Base-by-base conservation (phyloP, 1,140 invertebrate species). In the Ostrea denselamellosa region DNA sequence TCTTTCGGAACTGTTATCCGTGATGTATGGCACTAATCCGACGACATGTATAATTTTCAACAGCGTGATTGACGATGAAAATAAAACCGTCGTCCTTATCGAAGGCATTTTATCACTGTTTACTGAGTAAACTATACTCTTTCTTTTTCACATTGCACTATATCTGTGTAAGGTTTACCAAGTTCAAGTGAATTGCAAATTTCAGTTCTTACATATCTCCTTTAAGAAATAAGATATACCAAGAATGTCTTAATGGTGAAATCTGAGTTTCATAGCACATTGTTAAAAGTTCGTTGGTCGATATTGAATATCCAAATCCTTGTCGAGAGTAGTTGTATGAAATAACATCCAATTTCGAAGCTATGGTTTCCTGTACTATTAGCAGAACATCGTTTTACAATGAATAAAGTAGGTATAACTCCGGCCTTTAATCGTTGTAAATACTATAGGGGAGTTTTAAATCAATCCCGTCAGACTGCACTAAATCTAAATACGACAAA, bases 1-100 rank as follows among this genome's bases (percentile, higher is more conserved):
- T 28, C 86, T 62, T 83, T 89, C 88, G 8, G 88, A 89, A 87
- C 88, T 87, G 25, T 89, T 89, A 28, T 89, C 88, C 7, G 88
- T 89, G 1, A 89, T 87, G 54, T 85, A 89, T 17, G 88, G 88
- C 9, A 87, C 83, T n/a, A 89, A 77, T n/a, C 88, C 65, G 44
- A 87, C 58, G 3, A 87, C 86, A 8, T 86, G 83, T 44, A 87
- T 53, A 14, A 89, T 68, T 53, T 89, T 89, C 25, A 77, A 87
- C 58, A 89, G 14, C 53, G 86, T 71, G 22, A 89, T 54, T 25
- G 86, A 82, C 22, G 87, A 25, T 7, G 88, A 89, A 86, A 86
- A 87, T n/a, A 88, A 62, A 53, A 53, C 22, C 34, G 44, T n/a
- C n/a, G 19, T 83, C 19, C 44, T 83, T 52, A 83, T 52, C 52